These are phyloP conservation scores for Anodontia alba DNA, from an alignment of 2,888 invertebrate genomes.

Conservation along the genomic window DNA sequence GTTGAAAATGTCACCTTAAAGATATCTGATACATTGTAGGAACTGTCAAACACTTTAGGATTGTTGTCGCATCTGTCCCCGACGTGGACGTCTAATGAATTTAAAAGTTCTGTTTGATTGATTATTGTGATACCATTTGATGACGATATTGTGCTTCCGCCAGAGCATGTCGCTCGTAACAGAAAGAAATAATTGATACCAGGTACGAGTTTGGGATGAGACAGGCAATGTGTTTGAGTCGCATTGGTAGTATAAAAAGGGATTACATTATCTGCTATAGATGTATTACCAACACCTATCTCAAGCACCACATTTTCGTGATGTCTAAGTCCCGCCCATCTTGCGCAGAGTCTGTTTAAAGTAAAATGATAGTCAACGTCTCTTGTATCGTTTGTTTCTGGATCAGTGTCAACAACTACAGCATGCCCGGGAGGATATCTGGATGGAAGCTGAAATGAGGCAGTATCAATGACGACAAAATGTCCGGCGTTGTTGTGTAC, in stretches of 20 bases:
- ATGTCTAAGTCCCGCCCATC: conserved; percentile 45
- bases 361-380: conserved; percentile 39
- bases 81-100: not conserved
- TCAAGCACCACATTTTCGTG: conserved; percentile 37
- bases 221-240: conserved; percentile 16
- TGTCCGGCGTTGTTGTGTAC: conserved; percentile 60
- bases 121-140: not conserved
- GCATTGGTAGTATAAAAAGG: conserved; percentile 7
- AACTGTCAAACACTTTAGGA: too few species aligned
- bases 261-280: conserved; percentile 16
- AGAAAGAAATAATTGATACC: conserved; percentile 18
- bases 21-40: too few species aligned
- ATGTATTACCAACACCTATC: conserved; percentile 40
- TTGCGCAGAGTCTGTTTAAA: conserved; percentile 28
- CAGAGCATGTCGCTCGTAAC: conserved; percentile 32
- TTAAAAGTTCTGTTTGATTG: not conserved
- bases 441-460: conserved; percentile 53
- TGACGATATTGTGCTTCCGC: conserved; percentile 34
- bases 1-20: too few species aligned
- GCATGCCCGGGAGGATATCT: conserved; percentile 62
- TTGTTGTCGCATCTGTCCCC: not conserved
- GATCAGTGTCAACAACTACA: conserved; percentile 50
- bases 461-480: conserved; percentile 23
- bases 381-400: not conserved
- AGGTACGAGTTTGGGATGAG: not conserved